Percentiles rank a stretch among this genome's conserved stretches.
phyloP scores from a whole-genome alignment of 2,888 invertebrate genomes.

The Nineta flava region DNA sequence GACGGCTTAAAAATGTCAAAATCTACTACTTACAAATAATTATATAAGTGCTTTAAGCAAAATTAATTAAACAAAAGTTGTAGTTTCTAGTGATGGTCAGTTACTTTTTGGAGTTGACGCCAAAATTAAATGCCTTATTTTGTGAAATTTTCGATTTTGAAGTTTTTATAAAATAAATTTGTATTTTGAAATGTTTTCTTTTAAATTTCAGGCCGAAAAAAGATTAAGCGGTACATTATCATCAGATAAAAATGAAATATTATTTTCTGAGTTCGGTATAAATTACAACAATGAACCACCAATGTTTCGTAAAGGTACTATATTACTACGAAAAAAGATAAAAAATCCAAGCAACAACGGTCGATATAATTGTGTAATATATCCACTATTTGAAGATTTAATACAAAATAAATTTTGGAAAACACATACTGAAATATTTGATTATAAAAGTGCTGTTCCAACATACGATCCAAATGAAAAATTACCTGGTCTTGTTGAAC shows the following conservation, averaged over 20 bases:
- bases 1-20: too few relatives aligned
- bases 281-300: conserved; percentile 86
- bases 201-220: conserved; percentile 54
- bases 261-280: conserved; percentile 75
- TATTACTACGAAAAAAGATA: conserved; percentile 50
- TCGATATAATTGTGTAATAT: conserved; percentile 35
- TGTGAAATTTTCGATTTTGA: too few relatives aligned
- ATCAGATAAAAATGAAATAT: conserved; percentile 82
- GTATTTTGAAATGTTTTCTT: too few relatives aligned
- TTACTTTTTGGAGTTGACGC: too few relatives aligned
- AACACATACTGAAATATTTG: conserved; percentile 45
- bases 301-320: conserved; percentile 83
- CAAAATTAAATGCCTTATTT: too few relatives aligned
- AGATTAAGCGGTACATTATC: conserved; percentile 75
- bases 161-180: too few relatives aligned
- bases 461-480: conserved; percentile 1
- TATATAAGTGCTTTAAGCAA: too few relatives aligned
- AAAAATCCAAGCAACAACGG: conserved; percentile 26
- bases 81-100: too few relatives aligned
- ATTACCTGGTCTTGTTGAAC: conserved; percentile 7
- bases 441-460: conserved; percentile 11
- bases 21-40: too few relatives aligned
- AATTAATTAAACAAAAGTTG: too few relatives aligned
- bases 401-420: conserved; percentile 78
- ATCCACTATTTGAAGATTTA: conserved; percentile 65